phyloP scores from a whole-genome alignment of 2,113 vertebrate species.

The Alexandromys fortis region DNA sequence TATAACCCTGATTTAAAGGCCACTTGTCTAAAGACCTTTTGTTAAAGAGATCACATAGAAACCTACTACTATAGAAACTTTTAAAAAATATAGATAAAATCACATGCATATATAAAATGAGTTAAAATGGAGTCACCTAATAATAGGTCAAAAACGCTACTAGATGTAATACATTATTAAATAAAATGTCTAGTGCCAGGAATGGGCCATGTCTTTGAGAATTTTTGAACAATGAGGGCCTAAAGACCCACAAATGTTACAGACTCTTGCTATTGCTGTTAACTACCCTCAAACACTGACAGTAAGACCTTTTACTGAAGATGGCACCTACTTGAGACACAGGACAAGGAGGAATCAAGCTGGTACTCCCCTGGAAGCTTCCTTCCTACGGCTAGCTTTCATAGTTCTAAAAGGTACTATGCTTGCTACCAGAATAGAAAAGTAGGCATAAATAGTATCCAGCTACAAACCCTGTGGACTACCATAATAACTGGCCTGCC shows the following conservation, averaged over 20 bases:
- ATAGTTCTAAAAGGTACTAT: not conserved
- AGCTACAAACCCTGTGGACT: not conserved
- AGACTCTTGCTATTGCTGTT: not conserved
- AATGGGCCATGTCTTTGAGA: not conserved
- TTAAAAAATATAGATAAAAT: not conserved
- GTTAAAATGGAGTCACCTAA: not conserved
- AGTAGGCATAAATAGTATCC: not conserved
- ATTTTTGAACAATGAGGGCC: not conserved
- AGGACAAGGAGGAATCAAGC: not conserved
- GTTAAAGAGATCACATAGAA: not conserved
- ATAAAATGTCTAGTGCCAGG: not conserved
- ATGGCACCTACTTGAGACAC: not conserved
- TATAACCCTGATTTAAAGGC: conserved; percentile 6
- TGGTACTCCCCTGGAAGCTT: not conserved
- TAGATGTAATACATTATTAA: not conserved
- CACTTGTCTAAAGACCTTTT: not conserved
- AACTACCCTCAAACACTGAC: not conserved
- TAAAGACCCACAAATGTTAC: not conserved
- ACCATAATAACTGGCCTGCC: not conserved
- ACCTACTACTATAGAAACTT: not conserved
- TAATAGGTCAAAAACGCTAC: not conserved
- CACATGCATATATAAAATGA: not conserved
- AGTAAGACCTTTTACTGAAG: not conserved
- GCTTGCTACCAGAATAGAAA: not conserved
- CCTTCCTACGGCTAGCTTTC: not conserved